These are phyloP conservation scores for Neopipo cinnamomea DNA, from an alignment of 2,113 vertebrate species.

Conservation along the genomic window DNA sequence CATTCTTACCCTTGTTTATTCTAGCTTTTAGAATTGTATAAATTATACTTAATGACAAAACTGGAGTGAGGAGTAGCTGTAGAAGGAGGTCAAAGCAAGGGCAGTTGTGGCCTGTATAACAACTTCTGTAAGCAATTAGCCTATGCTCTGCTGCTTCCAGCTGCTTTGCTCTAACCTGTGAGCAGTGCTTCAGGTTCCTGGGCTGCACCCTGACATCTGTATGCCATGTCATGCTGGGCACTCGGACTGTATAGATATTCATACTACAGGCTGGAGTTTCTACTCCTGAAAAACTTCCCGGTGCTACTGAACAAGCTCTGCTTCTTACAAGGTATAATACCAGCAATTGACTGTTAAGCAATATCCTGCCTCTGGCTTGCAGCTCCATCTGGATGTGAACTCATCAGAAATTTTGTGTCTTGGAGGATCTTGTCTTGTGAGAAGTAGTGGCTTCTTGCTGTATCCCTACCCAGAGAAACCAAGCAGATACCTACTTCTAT, in stretches of 20 bases:
- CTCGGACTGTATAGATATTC: accelerated
- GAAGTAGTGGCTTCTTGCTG: not conserved
- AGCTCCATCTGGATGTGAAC: not conserved
- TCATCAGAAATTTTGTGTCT: not conserved
- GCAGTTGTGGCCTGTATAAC: not conserved
- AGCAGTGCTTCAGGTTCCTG: not conserved
- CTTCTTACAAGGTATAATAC: not conserved
- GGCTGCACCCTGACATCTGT: not conserved
- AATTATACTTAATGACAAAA: not conserved
- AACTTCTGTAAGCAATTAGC: not conserved
- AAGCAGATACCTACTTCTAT: not conserved
- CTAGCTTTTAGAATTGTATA: not conserved
- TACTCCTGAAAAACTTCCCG: not conserved
- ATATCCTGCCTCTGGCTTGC: not conserved
- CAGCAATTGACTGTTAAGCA: not conserved
- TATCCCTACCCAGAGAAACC: not conserved
- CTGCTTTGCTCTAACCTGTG: not conserved
- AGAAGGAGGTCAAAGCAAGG: not conserved
- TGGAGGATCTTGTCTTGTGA: accelerated
- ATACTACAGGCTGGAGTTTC: not conserved
- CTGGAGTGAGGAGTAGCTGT: not conserved
- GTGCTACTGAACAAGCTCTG: not conserved
- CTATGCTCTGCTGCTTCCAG: not conserved
- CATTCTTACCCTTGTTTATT: not conserved
- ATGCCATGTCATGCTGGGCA: accelerated